Evolutionary conservation across 2,888 invertebrate genomes (phyloP), one percentile per base, ranked within the genome.

Genomic region (Cynaeus angustus): DNA sequence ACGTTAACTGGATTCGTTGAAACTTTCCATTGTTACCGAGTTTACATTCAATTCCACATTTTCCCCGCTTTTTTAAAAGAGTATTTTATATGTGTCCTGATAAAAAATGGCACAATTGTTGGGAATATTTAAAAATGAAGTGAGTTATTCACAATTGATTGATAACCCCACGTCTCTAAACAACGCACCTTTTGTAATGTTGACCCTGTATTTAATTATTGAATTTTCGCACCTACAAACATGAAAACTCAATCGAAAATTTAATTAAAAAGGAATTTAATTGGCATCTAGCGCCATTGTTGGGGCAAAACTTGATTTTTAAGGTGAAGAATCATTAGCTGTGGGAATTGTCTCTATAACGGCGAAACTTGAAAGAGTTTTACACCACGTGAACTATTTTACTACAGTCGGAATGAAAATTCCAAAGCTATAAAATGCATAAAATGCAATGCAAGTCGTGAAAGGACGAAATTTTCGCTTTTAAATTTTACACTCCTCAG

Each of bases 161-260:
- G 53, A 53, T 53, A 53, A 33, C 13, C 14, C 13, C 52, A 52
- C 52, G 26, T 52, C 52, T 37, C 30, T 33, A 53, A 33, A 53
- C 26, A 37, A 53, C 33, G 37, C 30, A 53, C 14, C 53, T 53
- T 37, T 53, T 50, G 48, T 50, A 50, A 5, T 28, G 48, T 21
- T 45, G 14, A 43, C 58, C 59, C 59, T 14, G 28, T 21, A 33
- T 59, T 59, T 46, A 43, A 58, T 56, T 43, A 58, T 59, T 12
- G 56, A 55, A 43, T 58, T 41, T 28, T 58, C 33, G 30, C 45
- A 59, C 59, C 59, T 59, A 46, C 28, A 45, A 58, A 58, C 58
- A 58, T 58, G 45, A 58, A 45, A 45, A 59, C 45, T 30, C 14
- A 59, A 59, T 59, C 45, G 43, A 45, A 33, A 59, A 26, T 45